Conservation (phyloP, 2,113 vertebrate genomes). For the Aegotheles bennettii region DNA sequence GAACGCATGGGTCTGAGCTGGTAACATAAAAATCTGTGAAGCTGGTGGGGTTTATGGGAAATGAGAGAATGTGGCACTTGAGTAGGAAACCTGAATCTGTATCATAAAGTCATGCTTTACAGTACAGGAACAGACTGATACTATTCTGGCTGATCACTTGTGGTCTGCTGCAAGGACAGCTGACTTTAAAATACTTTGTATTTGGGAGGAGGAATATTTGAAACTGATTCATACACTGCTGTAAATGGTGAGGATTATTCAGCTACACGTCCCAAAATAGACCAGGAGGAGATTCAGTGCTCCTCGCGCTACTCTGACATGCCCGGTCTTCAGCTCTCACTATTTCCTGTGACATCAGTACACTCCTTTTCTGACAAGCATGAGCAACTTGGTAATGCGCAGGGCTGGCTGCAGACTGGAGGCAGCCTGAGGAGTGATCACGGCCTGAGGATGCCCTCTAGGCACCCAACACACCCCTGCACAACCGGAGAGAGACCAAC, state of each 20-base stretch:
- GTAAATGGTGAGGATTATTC: neutral
- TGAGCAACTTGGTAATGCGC: neutral
- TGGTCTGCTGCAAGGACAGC: neutral
- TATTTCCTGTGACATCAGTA: neutral
- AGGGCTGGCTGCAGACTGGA: neutral
- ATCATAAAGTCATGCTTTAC: neutral
- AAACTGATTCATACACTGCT: neutral
- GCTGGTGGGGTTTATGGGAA: neutral
- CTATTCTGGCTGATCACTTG: neutral
- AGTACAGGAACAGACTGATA: neutral
- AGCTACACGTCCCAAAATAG: neutral
- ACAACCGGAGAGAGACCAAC: neutral
- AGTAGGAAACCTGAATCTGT: neutral
- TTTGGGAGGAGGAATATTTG: neutral
- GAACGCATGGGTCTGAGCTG: neutral
- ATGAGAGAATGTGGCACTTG: neutral
- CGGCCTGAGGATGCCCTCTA: neutral
- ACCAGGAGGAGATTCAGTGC: neutral
- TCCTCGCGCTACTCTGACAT: neutral
- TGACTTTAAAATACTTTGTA: neutral
- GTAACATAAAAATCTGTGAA: neutral
- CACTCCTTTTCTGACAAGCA: neutral
- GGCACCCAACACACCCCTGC: neutral
- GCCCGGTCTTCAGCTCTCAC: neutral
- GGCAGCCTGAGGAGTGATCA: fast-evolving